Evolutionary conservation across 1,140 invertebrate species (phyloP), one percentile per base, ranked within the genome.

Genomic region (Aleiodes sp.): DNA sequence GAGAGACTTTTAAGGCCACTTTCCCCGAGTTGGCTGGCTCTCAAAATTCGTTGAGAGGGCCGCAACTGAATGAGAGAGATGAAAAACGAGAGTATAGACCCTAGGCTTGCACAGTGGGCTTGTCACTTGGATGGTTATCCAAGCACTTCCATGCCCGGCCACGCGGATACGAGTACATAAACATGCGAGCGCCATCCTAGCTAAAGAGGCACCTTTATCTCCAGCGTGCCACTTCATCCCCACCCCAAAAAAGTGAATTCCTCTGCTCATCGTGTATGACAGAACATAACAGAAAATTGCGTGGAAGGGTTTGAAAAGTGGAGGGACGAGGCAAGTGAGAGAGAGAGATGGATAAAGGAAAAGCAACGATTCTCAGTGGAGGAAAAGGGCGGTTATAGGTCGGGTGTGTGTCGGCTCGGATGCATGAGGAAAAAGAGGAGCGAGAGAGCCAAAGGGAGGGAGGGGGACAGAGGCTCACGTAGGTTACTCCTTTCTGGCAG

Each of bases 61-160:
- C 26, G 31, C 57, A 60, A n/a, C 29, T 26, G 26, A 4, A 29
- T 26, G 39, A 10, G 77, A 79, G 78, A 78, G 77, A 74, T 75
- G 72, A 67, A 70, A 70, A 66, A 70, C 66, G 16, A 19, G 21
- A 63, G 70, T 46, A 70, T 65, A 68, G 59, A 60, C 70, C 71
- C 70, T 66, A 68, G 73, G 68, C 66, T 71, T 65, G 72, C 63
- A 52, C 28, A 61, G 37, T 28, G 33, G 82, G 80, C 79, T 85
- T 86, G 84, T 86, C 85, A 86, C 85, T 86, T 85, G 85, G 83
- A 82, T 86, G 83, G 83, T 86, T 86, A 86, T 85, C 83, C 85
- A 80, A 80, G 79, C 82, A 85, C 82, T 86, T 83, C 80, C 82
- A 84, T 82, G 80, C 82, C 78, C 84, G 79, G 82, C 83, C 84